Conservation (phyloP, 2,888 invertebrate species). For the Conchocele bisecta region DNA sequence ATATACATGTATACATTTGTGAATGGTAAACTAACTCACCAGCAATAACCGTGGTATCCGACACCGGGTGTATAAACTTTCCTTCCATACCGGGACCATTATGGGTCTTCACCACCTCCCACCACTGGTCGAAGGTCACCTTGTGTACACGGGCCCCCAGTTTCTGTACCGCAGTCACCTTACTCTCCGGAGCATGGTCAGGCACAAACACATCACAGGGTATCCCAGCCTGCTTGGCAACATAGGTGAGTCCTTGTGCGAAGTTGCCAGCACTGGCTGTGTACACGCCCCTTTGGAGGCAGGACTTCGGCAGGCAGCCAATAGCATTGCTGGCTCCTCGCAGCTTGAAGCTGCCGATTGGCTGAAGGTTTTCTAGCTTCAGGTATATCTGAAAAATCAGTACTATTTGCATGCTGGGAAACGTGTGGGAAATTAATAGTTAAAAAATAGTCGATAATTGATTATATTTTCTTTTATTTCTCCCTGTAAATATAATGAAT, state of each 20-base stretch:
- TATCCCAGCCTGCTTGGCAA: slow-evolving; percentile 59
- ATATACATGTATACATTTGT: not conserved
- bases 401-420: not conserved
- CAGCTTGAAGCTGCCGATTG: slow-evolving; percentile 79
- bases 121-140: slow-evolving; percentile 76
- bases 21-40: slow-evolving; percentile 58
- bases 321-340: slow-evolving; percentile 78
- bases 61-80: slow-evolving; percentile 77
- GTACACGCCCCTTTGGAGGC: slow-evolving; percentile 70
- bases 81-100: slow-evolving; percentile 67
- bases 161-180: slow-evolving; percentile 62
- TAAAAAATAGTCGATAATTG: no score
- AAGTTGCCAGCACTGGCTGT: slow-evolving; percentile 81
- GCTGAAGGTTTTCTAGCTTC: slow-evolving; percentile 79
- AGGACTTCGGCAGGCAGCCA: slow-evolving; percentile 49
- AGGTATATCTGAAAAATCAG: slow-evolving; percentile 72
- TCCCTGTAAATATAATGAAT: no score
- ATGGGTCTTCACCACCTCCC: slow-evolving; percentile 70
- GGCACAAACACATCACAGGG: slow-evolving; percentile 75
- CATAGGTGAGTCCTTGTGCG: slow-evolving; percentile 77
- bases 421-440: no score
- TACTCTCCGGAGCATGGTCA: slow-evolving; percentile 72
- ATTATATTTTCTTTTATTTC: no score
- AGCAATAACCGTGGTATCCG: slow-evolving; percentile 75
- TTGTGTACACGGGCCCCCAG: slow-evolving; percentile 67